Conservation (phyloP, 2,113 vertebrate species). For the Pao palembangensis region DNA sequence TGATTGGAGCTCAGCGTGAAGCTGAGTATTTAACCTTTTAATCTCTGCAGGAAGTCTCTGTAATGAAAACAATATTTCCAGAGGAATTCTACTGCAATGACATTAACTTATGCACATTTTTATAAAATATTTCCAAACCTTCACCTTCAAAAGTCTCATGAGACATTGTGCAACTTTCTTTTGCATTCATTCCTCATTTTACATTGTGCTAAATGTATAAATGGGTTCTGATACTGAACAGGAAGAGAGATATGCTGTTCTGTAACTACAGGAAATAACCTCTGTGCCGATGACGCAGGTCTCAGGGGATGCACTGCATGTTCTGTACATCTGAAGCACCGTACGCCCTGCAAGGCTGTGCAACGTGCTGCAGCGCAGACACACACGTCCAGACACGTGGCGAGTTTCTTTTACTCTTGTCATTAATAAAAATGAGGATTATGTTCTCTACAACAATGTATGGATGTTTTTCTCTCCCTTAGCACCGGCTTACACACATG, state of each 20-base stretch:
- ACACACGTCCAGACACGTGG: constrained; percentile 13
- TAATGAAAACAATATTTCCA: too few relatives aligned
- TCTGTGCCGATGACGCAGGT: constrained; percentile 61
- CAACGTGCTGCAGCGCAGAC: constrained; percentile 23
- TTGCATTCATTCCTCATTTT: too few relatives aligned
- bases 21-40: too few relatives aligned
- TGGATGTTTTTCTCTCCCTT: constrained; percentile 20
- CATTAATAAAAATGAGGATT: constrained; percentile 18
- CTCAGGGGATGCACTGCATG: constrained; percentile 57
- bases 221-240: constrained; percentile 48
- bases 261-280: constrained; percentile 68
- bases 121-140: too few relatives aligned
- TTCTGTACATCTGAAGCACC: constrained; percentile 40
- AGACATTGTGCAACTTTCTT: too few relatives aligned
- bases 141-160: too few relatives aligned
- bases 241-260: constrained; percentile 66
- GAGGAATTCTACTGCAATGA: too few relatives aligned
- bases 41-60: too few relatives aligned
- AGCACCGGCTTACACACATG: constrained; percentile 30
- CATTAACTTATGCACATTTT: too few relatives aligned
- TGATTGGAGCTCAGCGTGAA: too few relatives aligned
- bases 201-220: too few relatives aligned
- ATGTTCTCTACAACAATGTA: constrained; percentile 21
- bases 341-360: constrained; percentile 22
- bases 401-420: background rate